Base-by-base conservation (phyloP, 2,888 invertebrate species). In the Chloroclystis v-ata region DNA sequence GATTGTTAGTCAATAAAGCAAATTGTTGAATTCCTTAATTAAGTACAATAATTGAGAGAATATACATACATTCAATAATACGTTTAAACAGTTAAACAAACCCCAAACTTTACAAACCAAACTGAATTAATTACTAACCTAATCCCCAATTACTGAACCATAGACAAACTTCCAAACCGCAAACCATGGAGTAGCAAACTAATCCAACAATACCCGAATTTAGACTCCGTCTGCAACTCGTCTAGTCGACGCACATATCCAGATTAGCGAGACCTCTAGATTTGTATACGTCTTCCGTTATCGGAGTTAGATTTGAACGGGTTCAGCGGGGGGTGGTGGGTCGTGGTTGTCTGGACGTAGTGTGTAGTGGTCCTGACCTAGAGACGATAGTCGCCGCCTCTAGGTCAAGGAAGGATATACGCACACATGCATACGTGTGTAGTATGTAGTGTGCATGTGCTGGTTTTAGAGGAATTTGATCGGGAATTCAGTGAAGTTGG, bases 331-430 rank as follows among this genome's bases (percentile, higher is more conserved):
- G 61, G 26, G 61, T 4, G 60, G 68, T 30, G 55, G 80, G 3
- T 65, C 78, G 49, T 37, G 40, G 28, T 56, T 53, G 39, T 45
- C 35, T 76, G 76, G 83, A 52, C 72, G 70, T 80, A 80, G 80
- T 75, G 70, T 76, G 76, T 80, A 80, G 82, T 78, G 77, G 69
- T 82, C 82, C 85, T 86, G 86, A 87, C 86, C 86, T 85, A 86
- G 78, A 78, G 73, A 70, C 73, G 78, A 77, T 79, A 82, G 81
- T 82, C 75, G 77, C 61, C 69, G 75, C 69, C 78, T 82, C 78
- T 85, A 86, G 86, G 86, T 87, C 86, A 85, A 84, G 84, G 81
- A 85, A 86, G 84, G 85, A 82, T 82, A 82, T 71, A 85, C 82
- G 68, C 85, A 83, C 80, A 83, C 83, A 76, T 67, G 56, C 57